phyloP scores from a whole-genome alignment of 53 echinoderm and acorn worm species.

The Crossaster papposus region DNA sequence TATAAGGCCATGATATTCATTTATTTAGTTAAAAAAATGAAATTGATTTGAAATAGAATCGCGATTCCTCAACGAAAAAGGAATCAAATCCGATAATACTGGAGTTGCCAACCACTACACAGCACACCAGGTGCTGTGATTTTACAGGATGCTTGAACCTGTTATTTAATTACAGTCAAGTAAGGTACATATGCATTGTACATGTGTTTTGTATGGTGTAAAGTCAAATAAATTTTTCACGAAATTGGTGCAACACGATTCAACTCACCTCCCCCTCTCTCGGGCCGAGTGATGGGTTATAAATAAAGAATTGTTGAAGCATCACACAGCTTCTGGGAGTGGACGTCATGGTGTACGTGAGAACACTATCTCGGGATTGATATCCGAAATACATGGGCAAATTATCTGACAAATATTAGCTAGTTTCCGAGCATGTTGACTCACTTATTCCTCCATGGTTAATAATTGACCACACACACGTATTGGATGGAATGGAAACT shows the following conservation, averaged over 20 bases:
- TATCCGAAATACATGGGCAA: background rate
- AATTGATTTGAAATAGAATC: too few species aligned
- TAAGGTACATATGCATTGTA: too few species aligned
- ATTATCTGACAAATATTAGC: background rate
- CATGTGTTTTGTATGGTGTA: too few species aligned
- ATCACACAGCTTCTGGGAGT: slow-evolving; percentile 44
- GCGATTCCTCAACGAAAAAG: too few species aligned
- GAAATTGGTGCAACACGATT: slow-evolving; percentile 22
- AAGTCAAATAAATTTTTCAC: background rate
- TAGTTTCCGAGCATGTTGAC: background rate
- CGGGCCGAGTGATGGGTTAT: slow-evolving; percentile 81
- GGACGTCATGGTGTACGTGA: slow-evolving; percentile 39
- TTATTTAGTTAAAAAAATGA: too few species aligned
- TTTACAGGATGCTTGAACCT: too few species aligned
- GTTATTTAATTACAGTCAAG: too few species aligned
- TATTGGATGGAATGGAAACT: slow-evolving; percentile 13
- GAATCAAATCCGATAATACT: too few species aligned
- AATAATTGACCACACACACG: too few species aligned
- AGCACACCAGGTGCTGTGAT: too few species aligned
- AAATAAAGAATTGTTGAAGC: slow-evolving; percentile 80
- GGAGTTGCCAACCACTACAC: too few species aligned
- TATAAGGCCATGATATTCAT: too few species aligned
- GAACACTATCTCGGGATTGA: background rate
- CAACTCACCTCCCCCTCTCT: slow-evolving; percentile 90
- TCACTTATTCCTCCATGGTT: background rate